Conservation (phyloP, 2,797 vertebrate species). For the Xenopus petersii region DNA sequence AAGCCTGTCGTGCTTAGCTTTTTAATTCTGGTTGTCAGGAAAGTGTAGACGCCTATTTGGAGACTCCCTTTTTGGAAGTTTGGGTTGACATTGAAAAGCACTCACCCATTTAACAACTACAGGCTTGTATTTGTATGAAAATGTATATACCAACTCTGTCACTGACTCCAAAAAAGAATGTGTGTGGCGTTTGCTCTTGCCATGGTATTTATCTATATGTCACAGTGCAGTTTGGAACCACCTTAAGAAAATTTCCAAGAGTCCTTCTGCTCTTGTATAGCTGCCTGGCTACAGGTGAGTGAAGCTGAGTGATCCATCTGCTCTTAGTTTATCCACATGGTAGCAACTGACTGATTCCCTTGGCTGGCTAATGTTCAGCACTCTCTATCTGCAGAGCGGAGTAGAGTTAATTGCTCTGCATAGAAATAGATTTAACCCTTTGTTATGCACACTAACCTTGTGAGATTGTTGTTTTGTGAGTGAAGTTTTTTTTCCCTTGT, state of each 20-base stretch:
- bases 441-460: background rate
- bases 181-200: background rate
- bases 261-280: background rate
- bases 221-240: background rate
- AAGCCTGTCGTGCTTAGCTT: no score
- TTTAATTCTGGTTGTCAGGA: no score
- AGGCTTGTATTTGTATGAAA: background rate
- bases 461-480: background rate
- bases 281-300: background rate
- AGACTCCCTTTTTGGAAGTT: no score
- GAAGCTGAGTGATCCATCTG: background rate
- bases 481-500: background rate
- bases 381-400: background rate
- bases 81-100: background rate
- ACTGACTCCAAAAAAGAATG: no score
- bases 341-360: background rate
- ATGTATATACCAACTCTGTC: no score
- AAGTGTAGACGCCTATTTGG: no score
- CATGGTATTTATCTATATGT: background rate
- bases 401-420: background rate
- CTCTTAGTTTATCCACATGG: background rate
- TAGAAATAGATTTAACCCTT: background rate
- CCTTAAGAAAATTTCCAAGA: background rate
- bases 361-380: background rate
- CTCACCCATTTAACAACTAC: background rate